Evolutionary conservation across 1,140 invertebrate species (phyloP), one percentile per base, ranked within the genome.

Genomic region (Caenorhabditis tropicalis): DNA sequence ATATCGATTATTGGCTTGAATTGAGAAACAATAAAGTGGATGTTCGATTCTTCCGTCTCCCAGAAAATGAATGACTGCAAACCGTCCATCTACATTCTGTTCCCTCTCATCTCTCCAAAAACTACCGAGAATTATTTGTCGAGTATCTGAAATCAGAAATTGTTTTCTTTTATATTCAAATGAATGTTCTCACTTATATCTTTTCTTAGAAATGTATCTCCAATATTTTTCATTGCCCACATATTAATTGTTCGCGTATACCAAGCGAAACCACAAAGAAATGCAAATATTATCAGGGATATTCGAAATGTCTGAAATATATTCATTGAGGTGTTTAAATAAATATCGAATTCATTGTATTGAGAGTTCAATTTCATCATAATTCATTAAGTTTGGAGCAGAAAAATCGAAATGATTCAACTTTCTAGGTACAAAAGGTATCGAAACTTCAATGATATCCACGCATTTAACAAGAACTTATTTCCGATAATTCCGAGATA

Each of bases 181-280:
- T 5, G 31, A 15, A 2, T 2, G n/a, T 86, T 24, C 16, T 81
- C n/a, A 51, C 90, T 89, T 56, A 89, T 88, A 16, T 85, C 74
- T 85, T 91, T 91, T 21, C 58, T 27, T 2, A 91, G 39, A 60
- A 91, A 86, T 9, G 82, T 86, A 74, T 91, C 90, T 9, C 89
- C 90, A 27, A 91, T 81, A 83, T 91, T 91, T 79, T 91, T 91
- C 82, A 91, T 80, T 24, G 90, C 79, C 90, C 90, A 91, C 86
- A 90, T 85, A 29, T 90, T 90, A 39, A 91, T 90, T 21, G 90
- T 90, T 36, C 89, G 83, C 56, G 91, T 86, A 49, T 90, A 90
- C 46, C 91, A 85, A n/a, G 89, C 84, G 81, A 88, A 87, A 12
- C 89, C 89, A 21, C 49, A 39, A 1, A 85, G 31, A 74, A 85